Evolutionary conservation across 2,113 vertebrate species (phyloP).

Genomic region (Canis aureus): DNA sequence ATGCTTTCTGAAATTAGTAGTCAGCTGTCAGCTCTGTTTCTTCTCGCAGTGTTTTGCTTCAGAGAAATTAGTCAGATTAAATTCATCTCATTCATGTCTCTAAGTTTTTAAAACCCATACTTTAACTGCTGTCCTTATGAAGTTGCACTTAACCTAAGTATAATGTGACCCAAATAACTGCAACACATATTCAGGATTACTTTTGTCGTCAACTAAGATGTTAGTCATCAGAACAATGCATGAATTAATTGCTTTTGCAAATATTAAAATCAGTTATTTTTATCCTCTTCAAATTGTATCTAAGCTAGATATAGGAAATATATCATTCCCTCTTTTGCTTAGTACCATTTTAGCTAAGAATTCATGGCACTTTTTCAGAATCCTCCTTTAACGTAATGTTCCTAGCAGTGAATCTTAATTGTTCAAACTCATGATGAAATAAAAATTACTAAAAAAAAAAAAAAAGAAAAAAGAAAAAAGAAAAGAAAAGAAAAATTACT

Average conservation of each 20-base stretch:
- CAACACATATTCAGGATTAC: background rate
- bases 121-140: background rate
- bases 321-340: background rate
- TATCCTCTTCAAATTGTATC: background rate
- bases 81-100: background rate
- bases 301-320: background rate
- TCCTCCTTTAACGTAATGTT: background rate
- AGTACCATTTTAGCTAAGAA: background rate
- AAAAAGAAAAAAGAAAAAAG: too few relatives aligned
- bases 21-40: background rate
- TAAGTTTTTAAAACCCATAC: background rate
- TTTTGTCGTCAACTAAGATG: background rate
- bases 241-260: background rate
- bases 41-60: background rate
- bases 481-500: background rate
- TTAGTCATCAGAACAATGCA: background rate
- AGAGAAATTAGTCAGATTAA: background rate
- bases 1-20: background rate
- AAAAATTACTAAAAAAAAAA: background rate
- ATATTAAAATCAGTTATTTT: background rate
- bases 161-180: background rate
- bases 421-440: background rate
- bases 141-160: background rate
- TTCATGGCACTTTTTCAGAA: background rate
- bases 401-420: background rate